A percentile compares a stretch with the other conserved stretches of the same genome.
Evolutionary conservation across 2,113 vertebrate species (phyloP).

Genomic region (Redunca redunca): DNA sequence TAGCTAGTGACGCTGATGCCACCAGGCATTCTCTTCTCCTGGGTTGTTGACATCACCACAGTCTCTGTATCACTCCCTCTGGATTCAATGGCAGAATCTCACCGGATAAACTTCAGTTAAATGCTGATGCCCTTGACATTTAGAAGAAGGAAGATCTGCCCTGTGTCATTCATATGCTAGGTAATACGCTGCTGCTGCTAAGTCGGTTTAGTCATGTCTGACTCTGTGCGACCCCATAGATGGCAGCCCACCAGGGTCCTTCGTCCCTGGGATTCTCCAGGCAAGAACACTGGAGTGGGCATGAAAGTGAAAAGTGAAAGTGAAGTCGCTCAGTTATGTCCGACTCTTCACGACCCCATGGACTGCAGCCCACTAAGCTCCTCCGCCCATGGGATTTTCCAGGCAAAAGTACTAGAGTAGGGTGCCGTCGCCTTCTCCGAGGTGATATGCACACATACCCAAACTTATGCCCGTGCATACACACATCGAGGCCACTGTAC

Average conservation of each 20-base stretch:
- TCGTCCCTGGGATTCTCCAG: no score
- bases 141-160: background rate
- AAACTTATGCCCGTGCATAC: no score
- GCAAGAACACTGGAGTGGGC: no score
- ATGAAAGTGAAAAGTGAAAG: background rate
- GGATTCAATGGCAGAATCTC: background rate
- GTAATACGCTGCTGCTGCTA: background rate
- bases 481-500: background rate
- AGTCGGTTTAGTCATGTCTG: background rate
- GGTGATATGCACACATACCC: background rate
- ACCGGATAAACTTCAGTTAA: background rate
- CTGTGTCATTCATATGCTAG: background rate
- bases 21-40: background rate
- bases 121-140: background rate
- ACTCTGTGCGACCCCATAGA: background rate
- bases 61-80: background rate
- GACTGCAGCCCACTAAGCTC: background rate
- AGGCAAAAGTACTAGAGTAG: background rate
- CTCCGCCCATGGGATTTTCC: background rate
- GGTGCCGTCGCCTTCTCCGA: background rate
- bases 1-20: background rate
- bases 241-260: background rate
- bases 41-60: background rate
- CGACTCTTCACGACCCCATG: accelerated
- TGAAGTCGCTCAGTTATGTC: background rate